Base-by-base conservation (phyloP, 2,888 invertebrate species). In the Leucoma salicis region DNA sequence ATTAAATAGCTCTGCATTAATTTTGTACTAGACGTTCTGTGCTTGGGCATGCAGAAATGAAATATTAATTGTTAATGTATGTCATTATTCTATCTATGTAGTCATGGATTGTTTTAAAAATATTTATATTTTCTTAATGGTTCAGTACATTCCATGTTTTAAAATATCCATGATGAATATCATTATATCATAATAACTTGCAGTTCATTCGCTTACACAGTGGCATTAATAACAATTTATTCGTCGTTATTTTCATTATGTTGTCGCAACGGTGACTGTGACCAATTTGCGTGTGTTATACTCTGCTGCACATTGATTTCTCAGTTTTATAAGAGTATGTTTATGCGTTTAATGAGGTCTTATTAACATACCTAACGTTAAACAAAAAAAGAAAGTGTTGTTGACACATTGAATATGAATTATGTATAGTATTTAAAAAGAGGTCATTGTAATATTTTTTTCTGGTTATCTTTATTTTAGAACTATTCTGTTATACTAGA, bases 41-140 rank as follows among this genome's bases (percentile, higher is more conserved):
- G 88, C 87, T 88, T 89, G 80, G 88, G 88, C 89, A 88, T 89
- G 89, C 89, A 89, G 89, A 86, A 87, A 89, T 88, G 87, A 77
- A 76, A 74, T 74, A 72, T 63, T 73, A 67, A 72, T 77, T 67
- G 62, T 77, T 71, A 65, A 70, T 63, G 62, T 72, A 68, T 66
- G 52, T 66, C 65, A 70, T 74, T 16, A 15, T n/a, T 31, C 8
- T 31, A 10, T 31, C n/a, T 31, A 8, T 21, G 8, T 21, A 21
- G n/a, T 6, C 16, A 32, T 32, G 27, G 27, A 27, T 27, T 27
- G 27, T 27, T 27, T 27, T 27, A 27, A 27, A 27, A 27, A 2
- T n/a, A n/a, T 6, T 27, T 5, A 5, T 11, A 2, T 21, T 21
- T 21, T 3, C 6, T 21, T n/a, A 3, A 21, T 21, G 6, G 21